Evolutionary conservation across 2,113 vertebrate species (phyloP), one percentile per base, ranked within the genome.

Genomic region (Ammodytes marinus): DNA sequence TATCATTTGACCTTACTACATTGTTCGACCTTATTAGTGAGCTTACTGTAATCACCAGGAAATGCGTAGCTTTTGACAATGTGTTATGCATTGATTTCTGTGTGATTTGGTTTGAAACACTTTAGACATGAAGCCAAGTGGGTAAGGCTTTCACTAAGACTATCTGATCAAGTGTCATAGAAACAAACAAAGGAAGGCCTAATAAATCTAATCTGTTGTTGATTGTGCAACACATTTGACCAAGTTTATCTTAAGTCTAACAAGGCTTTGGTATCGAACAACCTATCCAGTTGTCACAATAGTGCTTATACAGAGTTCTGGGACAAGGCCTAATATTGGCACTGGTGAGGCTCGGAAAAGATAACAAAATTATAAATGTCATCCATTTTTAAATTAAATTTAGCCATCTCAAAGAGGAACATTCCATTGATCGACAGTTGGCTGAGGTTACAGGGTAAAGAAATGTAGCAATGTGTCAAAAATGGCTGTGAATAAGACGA

Each of bases 1-100:
- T 68, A 84, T 77, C 65, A 76, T 88, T 87, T 79, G 79, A 89
- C 83, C 77, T 75, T 64, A 61, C 43, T 53, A 13, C 66, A 54
- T 2, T 53, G 61, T 19, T 46, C 82, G 66, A 84, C 72, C 71
- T 86, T 80, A 61, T 87, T 84, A 86, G 53, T 64, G 73, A 52
- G 27, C 39, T 55, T 57, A 66, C 27, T 64, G 43, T 72, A 65
- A 88, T 88, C 73, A 84, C 67, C 68, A 85, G 79, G 73, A 80
- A 90, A 83, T 77, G 60, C 50, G 47, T 0, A 27, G 11, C 9
- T 54, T 80, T 83, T 52, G 52, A 52, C n/a, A 39, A 13, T 15
- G 27, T 64, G n/a, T 53, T 10, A 53, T 64, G 27, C 64, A 86
- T 79, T 81, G 79, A 88, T 87, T 88, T 77, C 27, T 52, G 55